Conservation (phyloP, 1,140 invertebrate genomes). For the Hypothenemus hampei region DNA sequence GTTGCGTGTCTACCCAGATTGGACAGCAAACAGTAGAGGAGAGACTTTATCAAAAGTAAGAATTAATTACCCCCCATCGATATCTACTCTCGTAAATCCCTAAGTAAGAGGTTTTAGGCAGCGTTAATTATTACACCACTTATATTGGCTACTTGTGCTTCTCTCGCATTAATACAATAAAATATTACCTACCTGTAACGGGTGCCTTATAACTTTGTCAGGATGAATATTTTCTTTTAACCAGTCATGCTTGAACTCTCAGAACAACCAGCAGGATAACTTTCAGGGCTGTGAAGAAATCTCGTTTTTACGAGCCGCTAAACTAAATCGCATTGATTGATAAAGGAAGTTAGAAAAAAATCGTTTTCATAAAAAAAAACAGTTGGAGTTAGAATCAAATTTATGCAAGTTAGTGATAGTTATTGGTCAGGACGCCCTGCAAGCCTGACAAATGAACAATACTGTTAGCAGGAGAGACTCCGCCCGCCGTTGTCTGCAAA, state of each 20-base stretch:
- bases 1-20: constrained; percentile 23
- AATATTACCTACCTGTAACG: no score
- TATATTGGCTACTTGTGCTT: no score
- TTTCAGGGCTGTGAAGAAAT: no score
- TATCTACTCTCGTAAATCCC: constrained; percentile 27
- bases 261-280: no score
- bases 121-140: constrained; percentile 23
- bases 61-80: constrained; percentile 29
- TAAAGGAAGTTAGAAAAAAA: no score
- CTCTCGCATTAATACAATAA: no score
- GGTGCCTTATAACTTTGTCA: no score
- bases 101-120: constrained; percentile 29
- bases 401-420: constrained; percentile 24
- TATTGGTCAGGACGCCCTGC: constrained; percentile 36
- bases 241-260: no score
- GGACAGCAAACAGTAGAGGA: constrained; percentile 12
- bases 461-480: constrained; percentile 37
- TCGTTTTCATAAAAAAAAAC: no score
- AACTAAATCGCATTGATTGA: no score
- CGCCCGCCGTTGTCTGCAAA: constrained; percentile 42
- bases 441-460: constrained; percentile 42
- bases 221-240: no score
- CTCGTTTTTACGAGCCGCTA: no score
- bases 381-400: constrained; percentile 9
- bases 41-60: constrained; percentile 26